Evolutionary conservation across 1,140 invertebrate species (phyloP).

Genomic region (Phocides pigmalion): DNA sequence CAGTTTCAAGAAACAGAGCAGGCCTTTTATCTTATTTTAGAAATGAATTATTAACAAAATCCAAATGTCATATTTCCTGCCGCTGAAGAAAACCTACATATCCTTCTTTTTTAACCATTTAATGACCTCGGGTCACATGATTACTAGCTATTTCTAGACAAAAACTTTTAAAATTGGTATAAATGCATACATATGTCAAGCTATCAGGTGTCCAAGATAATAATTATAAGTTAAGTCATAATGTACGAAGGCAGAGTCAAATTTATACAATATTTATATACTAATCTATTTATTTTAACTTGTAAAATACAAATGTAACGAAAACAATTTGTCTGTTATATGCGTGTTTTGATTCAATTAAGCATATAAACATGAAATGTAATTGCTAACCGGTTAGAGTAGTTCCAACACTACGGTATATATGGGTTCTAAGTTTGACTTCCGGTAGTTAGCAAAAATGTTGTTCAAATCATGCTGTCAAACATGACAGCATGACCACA

Average conservation of each 20-base stretch:
- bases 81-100: too few species aligned
- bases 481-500: not conserved
- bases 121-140: too few species aligned
- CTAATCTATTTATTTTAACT: not conserved
- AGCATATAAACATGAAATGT: conserved; percentile 16
- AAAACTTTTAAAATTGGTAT: too few species aligned
- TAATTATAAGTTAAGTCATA: not conserved
- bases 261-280: not conserved
- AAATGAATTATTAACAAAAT: too few species aligned
- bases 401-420: not conserved
- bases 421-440: conserved; percentile 6
- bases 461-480: too few species aligned
- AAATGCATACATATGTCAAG: too few species aligned
- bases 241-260: not conserved
- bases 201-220: too few species aligned
- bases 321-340: conserved; percentile 4
- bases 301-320: not conserved
- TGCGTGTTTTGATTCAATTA: conserved; percentile 18
- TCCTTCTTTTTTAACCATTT: too few species aligned
- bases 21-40: too few species aligned
- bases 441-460: conserved; percentile 13
- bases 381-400: conserved; percentile 4
- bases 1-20: too few species aligned
- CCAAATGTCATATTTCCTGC: too few species aligned
- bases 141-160: too few species aligned